These are phyloP conservation scores for Scelioninae gen. 1 DNA, from an alignment of 2,888 invertebrate species.

Conservation along the genomic window DNA sequence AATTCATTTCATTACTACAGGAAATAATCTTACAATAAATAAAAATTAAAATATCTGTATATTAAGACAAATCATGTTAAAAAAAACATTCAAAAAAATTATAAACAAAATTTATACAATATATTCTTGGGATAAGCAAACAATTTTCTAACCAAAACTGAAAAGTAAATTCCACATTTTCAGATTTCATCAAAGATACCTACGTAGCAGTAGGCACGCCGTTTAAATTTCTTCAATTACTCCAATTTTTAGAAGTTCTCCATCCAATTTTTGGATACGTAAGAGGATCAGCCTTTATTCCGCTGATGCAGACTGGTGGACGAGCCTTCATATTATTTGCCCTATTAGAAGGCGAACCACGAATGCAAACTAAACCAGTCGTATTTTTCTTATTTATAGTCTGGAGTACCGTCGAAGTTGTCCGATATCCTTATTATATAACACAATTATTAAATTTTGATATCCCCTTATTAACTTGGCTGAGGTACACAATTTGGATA, in stretches of 20 bases:
- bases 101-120: no score
- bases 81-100: no score
- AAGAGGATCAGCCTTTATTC: constrained; percentile 89
- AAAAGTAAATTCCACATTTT: no score
- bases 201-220: constrained; percentile 91
- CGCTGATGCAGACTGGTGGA: constrained; percentile 92
- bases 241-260: constrained; percentile 94
- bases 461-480: constrained; percentile 92
- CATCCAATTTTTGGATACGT: constrained; percentile 96
- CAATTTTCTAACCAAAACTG: no score
- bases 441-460: constrained; percentile 91
- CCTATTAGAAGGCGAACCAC: constrained; percentile 92
- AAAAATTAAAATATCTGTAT: no score
- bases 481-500: constrained; percentile 97
- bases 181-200: constrained; percentile 88
- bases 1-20: no score
- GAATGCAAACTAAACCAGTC: constrained; percentile 94
- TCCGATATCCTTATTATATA: constrained; percentile 97
- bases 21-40: no score
- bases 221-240: constrained; percentile 91
- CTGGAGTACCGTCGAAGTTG: constrained; percentile 93
- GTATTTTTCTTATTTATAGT: constrained; percentile 94
- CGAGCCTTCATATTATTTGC: constrained; percentile 91
- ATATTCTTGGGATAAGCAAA: no score
- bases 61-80: no score